Conservation (phyloP, 2,888 invertebrate genomes). For the Eupithecia centaureata region DNA sequence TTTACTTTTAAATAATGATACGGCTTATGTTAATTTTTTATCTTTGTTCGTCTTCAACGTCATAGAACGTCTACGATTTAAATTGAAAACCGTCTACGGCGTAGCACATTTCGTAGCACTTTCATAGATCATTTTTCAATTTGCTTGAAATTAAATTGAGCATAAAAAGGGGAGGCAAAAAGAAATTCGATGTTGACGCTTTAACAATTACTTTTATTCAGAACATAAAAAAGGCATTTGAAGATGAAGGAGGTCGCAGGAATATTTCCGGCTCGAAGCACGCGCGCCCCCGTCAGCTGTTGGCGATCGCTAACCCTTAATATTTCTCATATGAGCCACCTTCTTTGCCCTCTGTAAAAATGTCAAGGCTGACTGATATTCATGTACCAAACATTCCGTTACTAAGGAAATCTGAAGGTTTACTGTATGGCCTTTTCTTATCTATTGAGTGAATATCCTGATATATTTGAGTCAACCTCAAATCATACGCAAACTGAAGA, state of each 20-base stretch:
- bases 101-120: slow-evolving; percentile 27
- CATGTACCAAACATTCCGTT: slow-evolving; percentile 49
- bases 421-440: slow-evolving; percentile 34
- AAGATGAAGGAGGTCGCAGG: slow-evolving; percentile 60
- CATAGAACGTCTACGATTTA: background rate
- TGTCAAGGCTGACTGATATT: slow-evolving; percentile 50
- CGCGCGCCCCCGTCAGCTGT: slow-evolving; percentile 72
- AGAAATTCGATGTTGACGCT: slow-evolving; percentile 36
- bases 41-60: background rate
- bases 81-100: slow-evolving; percentile 32
- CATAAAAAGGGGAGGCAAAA: slow-evolving; percentile 26
- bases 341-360: slow-evolving; percentile 53
- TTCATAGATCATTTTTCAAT: slow-evolving; percentile 22
- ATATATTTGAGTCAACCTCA: background rate
- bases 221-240: slow-evolving; percentile 51
- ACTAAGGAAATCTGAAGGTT: slow-evolving; percentile 47
- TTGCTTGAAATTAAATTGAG: slow-evolving; percentile 14
- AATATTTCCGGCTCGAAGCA: slow-evolving; percentile 63
- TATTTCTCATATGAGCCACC: slow-evolving; percentile 72
- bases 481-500: background rate
- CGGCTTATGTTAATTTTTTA: background rate
- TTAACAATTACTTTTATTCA: slow-evolving; percentile 43
- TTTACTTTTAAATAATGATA: background rate
- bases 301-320: slow-evolving; percentile 75
- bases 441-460: background rate